Base-by-base conservation (phyloP, 2,888 invertebrate genomes). In the Drosophila robusta region DNA sequence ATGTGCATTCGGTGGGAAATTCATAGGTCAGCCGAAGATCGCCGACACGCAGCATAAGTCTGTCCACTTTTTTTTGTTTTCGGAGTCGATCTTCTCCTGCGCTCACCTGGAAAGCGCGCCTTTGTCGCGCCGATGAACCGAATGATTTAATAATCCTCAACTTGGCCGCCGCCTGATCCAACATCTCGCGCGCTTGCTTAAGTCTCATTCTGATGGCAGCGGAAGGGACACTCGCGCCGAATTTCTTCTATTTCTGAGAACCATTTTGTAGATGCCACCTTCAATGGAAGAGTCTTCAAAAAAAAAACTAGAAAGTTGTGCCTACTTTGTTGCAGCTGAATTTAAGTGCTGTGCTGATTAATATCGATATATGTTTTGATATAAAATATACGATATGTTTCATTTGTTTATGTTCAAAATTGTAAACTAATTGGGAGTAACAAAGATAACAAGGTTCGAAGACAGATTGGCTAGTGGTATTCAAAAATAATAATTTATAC, bases 1-100 rank as follows among this genome's bases (percentile, higher is more conserved):
- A 32, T 54, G 57, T 49, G 38, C 66, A 44, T 29, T 42, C 42
- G 32, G 32, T 57, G 52, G 49, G 51, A 60, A 64, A 24, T 39
- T n/a, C 50, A 39, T 36, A 16, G 58, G 58, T 57, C 47, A 51
- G 9, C 11, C 51, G 14, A 38, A 39, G 8, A 16, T 12, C 39
- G 9, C 39, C n/a, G 6, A 24, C 51, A 16, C 26, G 50, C 38
- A 26, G 36, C 3, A 11, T 8, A 24, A 16, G 7, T 4, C 22
- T 22, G 14, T 11, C 6, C 11, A 9, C 11, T 6, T 12, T 7
- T 2, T 0, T 18, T 18, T 18, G 3, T 6, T 12, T 12, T 2
- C 0, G 6, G 9, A 34, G 34, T 12, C 12, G 4, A 11, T 4
- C 11, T 4, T 32, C 32, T 11, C 32, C 2, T 0, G 32, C 32